phyloP scores from a whole-genome alignment of 1,140 invertebrate species.

The Calycopis cecrops region DNA sequence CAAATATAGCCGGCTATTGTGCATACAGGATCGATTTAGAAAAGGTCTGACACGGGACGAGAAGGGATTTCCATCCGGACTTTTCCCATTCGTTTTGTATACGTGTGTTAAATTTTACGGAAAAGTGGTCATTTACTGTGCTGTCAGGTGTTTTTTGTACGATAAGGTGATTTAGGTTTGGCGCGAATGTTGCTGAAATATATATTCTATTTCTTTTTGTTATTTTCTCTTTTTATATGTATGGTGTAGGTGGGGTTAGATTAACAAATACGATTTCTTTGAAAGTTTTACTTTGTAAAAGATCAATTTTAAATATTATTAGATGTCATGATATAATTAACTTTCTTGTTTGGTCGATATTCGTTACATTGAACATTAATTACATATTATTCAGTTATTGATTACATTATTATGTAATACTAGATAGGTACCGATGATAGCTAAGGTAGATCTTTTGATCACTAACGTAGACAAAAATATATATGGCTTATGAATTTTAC shows the following conservation, averaged over 20 bases:
- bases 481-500: no score
- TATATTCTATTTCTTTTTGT: not conserved
- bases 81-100: slow-evolving; percentile 21
- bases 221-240: not conserved
- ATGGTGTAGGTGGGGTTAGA: not conserved
- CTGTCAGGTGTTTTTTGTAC: slow-evolving; percentile 27
- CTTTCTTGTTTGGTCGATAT: no score
- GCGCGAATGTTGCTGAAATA: not conserved
- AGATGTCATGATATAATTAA: no score
- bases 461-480: no score
- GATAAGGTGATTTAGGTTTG: slow-evolving; percentile 28
- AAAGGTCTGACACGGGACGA: slow-evolving; percentile 44
- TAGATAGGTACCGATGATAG: no score
- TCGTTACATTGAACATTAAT: no score
- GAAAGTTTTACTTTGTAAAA: no score
- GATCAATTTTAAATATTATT: no score
- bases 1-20: slow-evolving; percentile 41
- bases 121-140: slow-evolving; percentile 29
- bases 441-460: no score
- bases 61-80: slow-evolving; percentile 21
- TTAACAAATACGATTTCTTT: no score
- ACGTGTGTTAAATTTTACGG: slow-evolving; percentile 34
- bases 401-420: no score
- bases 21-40: slow-evolving; percentile 34
- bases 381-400: no score